Evolutionary conservation across 2,113 vertebrate genomes (phyloP).

Genomic region (Nibea albiflora): DNA sequence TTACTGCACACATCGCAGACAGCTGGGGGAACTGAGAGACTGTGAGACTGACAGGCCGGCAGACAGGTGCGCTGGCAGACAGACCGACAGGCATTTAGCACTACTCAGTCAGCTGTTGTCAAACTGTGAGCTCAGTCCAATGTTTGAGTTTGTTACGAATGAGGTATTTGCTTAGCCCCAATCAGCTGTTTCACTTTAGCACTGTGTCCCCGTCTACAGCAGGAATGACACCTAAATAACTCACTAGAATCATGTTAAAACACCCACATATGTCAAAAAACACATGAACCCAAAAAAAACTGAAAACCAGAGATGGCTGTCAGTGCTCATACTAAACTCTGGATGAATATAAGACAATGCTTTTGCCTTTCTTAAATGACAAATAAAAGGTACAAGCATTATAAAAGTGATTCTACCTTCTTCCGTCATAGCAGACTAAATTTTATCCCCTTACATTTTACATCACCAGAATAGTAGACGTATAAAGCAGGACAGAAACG

Average conservation of each 20-base stretch:
- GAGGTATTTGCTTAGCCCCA: conserved; percentile 33
- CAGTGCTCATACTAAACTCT: background rate
- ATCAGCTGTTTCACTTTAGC: conserved; percentile 21
- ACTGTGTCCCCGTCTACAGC: background rate
- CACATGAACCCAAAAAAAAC: background rate
- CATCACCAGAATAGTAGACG: background rate
- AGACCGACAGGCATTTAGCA: conserved; percentile 39
- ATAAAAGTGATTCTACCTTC: background rate
- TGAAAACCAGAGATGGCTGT: background rate
- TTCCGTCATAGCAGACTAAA: background rate
- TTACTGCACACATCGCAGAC: conserved; percentile 28
- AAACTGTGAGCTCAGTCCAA: conserved; percentile 43
- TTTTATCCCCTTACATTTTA: conserved; percentile 4
- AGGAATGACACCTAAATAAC: conserved; percentile 23
- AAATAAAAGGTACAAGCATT: background rate
- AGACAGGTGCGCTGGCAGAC: conserved; percentile 59
- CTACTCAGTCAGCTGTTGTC: conserved; percentile 66
- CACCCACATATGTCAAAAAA: background rate
- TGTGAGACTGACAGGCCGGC: conserved; percentile 22
- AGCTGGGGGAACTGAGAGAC: conserved; percentile 40
- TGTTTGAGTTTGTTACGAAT: conserved; percentile 25
- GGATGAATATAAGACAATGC: background rate
- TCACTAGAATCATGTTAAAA: background rate
- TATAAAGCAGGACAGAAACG: background rate
- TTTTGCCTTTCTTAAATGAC: background rate